Evolutionary conservation across 1,140 invertebrate genomes (phyloP).

Genomic region (Diploscapter pachys): DNA sequence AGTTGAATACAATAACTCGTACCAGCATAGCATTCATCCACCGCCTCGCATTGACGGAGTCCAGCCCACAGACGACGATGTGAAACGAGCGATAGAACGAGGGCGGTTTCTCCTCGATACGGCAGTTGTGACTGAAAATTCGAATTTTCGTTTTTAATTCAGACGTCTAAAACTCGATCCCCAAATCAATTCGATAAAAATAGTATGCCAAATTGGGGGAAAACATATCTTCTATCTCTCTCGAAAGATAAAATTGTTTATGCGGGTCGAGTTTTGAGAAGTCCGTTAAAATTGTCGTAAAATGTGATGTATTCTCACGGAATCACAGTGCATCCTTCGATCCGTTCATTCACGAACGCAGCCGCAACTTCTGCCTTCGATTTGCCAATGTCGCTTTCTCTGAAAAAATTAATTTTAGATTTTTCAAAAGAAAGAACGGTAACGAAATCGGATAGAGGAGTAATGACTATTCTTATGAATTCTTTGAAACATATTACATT

Average conservation of each 20-base stretch:
- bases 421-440: neutral
- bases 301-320: conserved; percentile 61
- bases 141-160: neutral
- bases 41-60: conserved; percentile 86
- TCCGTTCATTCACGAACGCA: conserved; percentile 81
- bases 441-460: neutral
- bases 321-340: conserved; percentile 80
- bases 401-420: conserved; percentile 49
- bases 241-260: too few relatives aligned
- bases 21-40: conserved; percentile 98
- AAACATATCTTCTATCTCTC: too few relatives aligned
- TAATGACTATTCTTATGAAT: too few relatives aligned
- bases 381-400: conserved; percentile 83
- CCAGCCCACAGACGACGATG: conserved; percentile 90
- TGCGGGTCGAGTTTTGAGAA: too few relatives aligned
- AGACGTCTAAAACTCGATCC: too few relatives aligned
- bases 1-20: conserved; percentile 41
- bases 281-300: too few relatives aligned
- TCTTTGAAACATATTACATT: too few relatives aligned
- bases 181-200: too few relatives aligned
- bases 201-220: too few relatives aligned
- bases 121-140: conserved; percentile 72
- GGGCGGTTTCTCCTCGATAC: conserved; percentile 90
- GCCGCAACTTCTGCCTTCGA: conserved; percentile 92
- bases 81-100: conserved; percentile 88